A percentile compares a stretch with the other conserved stretches of the same genome.
These are phyloP conservation scores for Astyanax mexicanus DNA, from an alignment of 2,797 vertebrate species.

Conservation along the genomic window DNA sequence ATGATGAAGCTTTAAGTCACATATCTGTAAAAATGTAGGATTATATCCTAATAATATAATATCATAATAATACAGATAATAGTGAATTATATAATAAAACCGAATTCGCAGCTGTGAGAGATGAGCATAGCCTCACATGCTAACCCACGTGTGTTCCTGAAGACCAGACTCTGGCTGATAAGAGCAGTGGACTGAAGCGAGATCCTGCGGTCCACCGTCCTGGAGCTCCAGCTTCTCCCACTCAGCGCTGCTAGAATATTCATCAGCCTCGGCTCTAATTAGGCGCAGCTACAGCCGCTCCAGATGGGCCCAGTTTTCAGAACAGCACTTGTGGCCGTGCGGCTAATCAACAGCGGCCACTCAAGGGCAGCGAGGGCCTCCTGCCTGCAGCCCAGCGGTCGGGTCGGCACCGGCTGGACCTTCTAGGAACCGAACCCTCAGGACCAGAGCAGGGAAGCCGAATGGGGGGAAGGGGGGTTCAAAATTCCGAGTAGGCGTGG, in stretches of 20 bases:
- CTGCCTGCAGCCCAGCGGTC: neutral
- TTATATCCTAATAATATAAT: too few species aligned
- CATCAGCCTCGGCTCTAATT: constrained; percentile 43
- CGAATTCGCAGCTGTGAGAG: too few species aligned
- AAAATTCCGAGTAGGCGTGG: neutral
- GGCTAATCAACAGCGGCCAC: constrained; percentile 45
- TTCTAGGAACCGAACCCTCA: neutral
- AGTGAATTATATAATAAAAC: too few species aligned
- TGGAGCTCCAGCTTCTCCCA: constrained; percentile 3
- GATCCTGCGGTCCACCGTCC: neutral
- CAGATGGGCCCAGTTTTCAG: constrained; percentile 47
- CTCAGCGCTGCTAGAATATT: constrained; percentile 35
- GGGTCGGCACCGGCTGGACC: neutral
- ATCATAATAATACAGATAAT: too few species aligned
- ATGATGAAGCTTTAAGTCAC: too few species aligned
- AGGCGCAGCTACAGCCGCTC: constrained; percentile 17
- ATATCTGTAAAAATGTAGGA: too few species aligned
- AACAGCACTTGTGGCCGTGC: constrained; percentile 14
- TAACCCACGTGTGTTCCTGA: too few species aligned
- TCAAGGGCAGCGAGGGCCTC: constrained; percentile 21
- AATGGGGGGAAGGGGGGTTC: neutral
- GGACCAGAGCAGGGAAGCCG: neutral
- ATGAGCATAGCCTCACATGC: neutral
- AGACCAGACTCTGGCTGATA: neutral
- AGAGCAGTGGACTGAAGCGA: constrained; percentile 15